phyloP scores from a whole-genome alignment of 2,888 invertebrate species.

The Margaritifera margaritifera region DNA sequence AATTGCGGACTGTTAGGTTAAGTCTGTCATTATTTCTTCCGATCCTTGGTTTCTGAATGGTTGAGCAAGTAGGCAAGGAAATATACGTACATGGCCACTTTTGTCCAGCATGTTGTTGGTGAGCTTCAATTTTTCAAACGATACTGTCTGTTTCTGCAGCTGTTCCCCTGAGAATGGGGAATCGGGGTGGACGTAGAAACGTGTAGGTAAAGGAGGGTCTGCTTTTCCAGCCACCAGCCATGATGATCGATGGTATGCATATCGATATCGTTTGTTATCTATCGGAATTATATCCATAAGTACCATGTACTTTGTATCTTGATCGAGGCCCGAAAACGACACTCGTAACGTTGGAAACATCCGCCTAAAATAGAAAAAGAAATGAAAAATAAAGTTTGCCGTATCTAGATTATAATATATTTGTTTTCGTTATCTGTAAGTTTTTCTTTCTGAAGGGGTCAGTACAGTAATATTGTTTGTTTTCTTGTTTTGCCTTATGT shows the following conservation, averaged over 20 bases:
- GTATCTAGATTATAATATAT: too few relatives aligned
- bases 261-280: constrained; percentile 92
- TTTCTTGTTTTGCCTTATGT: too few relatives aligned
- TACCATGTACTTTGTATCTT: constrained; percentile 84
- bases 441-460: too few relatives aligned
- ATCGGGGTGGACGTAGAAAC: constrained; percentile 97
- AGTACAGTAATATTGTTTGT: too few relatives aligned
- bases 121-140: constrained; percentile 98
- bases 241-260: constrained; percentile 98
- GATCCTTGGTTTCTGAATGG: too few relatives aligned
- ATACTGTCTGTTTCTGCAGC: constrained; percentile 95
- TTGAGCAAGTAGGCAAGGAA: neutral
- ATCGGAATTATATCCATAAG: constrained; percentile 97
- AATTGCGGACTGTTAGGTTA: too few relatives aligned
- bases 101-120: constrained; percentile 94
- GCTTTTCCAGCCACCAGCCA: constrained; percentile 99
- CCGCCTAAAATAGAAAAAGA: constrained; percentile 79
- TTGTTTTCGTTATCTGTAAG: too few relatives aligned
- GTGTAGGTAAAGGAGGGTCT: constrained; percentile 92
- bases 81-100: constrained; percentile 67
- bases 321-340: constrained; percentile 86
- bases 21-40: too few relatives aligned
- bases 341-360: constrained; percentile 99
- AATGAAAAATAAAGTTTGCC: neutral
- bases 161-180: constrained; percentile 96